A percentile compares a stretch with the other conserved stretches of the same genome.
Conservation (phyloP, 2,888 invertebrate genomes). For the Geotrupes spiniger region DNA sequence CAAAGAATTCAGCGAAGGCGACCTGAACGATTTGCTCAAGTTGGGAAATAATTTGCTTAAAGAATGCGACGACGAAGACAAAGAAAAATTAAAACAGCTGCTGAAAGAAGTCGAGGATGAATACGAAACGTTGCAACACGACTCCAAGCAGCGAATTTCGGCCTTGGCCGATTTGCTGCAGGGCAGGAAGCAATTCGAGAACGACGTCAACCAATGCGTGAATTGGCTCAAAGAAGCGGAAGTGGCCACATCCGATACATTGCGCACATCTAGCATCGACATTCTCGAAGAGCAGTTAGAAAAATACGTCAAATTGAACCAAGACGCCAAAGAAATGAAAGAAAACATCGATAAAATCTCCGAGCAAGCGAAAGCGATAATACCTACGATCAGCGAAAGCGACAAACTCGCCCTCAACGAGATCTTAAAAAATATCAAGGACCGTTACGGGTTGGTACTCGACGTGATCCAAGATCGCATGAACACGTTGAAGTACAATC, state of each 20-base stretch:
- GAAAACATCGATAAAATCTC: conserved; percentile 71
- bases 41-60: conserved; percentile 74
- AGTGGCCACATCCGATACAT: conserved; percentile 77
- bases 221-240: conserved; percentile 91
- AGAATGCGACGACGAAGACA: conserved; percentile 75
- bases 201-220: conserved; percentile 74
- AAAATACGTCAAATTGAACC: conserved; percentile 78
- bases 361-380: conserved; percentile 76
- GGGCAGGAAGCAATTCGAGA: conserved; percentile 78
- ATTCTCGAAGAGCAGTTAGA: conserved; percentile 82
- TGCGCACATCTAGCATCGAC: conserved; percentile 76
- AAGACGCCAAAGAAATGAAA: conserved; percentile 69
- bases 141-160: conserved; percentile 69
- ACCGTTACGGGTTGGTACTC: conserved; percentile 72
- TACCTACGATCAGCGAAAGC: conserved; percentile 77
- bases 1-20: conserved; percentile 72
- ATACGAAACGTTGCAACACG: conserved; percentile 69
- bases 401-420: conserved; percentile 82
- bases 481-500: conserved; percentile 69
- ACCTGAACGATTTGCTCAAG: conserved; percentile 71
- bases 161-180: conserved; percentile 70
- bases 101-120: conserved; percentile 69
- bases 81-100: conserved; percentile 62
- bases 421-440: conserved; percentile 72
- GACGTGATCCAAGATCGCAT: conserved; percentile 75